Base-by-base conservation (phyloP, 2,113 vertebrate species). In the Pitta sordida region DNA sequence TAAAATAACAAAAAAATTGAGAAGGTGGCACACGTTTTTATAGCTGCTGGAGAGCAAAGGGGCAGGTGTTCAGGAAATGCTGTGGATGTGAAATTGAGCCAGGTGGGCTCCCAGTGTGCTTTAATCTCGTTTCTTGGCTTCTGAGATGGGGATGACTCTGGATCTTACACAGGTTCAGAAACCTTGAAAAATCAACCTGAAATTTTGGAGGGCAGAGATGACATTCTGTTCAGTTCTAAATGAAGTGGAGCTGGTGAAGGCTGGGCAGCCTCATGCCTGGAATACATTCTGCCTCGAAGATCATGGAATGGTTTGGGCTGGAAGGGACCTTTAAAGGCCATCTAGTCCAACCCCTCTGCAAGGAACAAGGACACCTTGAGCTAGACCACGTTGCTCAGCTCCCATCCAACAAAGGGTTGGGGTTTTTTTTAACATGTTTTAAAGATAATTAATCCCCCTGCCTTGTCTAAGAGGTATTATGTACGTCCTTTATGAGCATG, bases 21-120 rank as follows among this genome's bases (percentile, higher is more conserved):
- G 51, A 26, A 87, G 16, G 6, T 71, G 90, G 70, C 93, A 64
- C 68, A 49, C 71, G 26, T 64, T 89, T 82, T 68, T 79, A 22
- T 56, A 94, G 89, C 91, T 91, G 87, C 65, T 83, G 87, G 84
- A 89, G 77, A 87, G 84, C 6, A 4, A 9, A 82, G 73, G 91
- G 92, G 81, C 91, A 60, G 62, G 68, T 56, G 74, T 48, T 82
- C 56, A 49, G 93, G 94, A 82, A 76, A 4, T 5, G 62, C 70
- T 60, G 15, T 29, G 78, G 39, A 32, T 44, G 58, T 60, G 96
- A 90, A 76, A 89, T 4, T 0, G 11, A 92, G 84, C 84, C 87
- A 89, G 91, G 91, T 89, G 82, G 94, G 91, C 94, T 89, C 11
- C 0, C 56, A 48, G 86, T 11, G 70, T 48, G 62, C 78, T 79